These are phyloP conservation scores for Ctenochaetus hawaiiensis DNA, from an alignment of 2,797 vertebrate genomes.

Conservation along the genomic window DNA sequence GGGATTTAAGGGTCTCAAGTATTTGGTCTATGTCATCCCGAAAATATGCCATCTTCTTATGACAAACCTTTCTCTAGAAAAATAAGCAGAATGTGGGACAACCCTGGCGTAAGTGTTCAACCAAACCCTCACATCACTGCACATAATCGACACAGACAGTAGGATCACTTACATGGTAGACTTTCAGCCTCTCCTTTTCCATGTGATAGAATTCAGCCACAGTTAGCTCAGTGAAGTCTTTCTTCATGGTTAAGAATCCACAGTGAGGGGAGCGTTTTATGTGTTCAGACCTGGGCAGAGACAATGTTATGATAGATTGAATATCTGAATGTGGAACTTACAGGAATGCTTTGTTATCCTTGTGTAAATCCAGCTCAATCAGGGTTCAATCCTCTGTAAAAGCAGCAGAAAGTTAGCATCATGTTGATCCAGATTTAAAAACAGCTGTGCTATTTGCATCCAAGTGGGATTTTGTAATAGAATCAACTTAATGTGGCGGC, in stretches of 20 bases:
- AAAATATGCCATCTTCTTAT: slow-evolving; percentile 80
- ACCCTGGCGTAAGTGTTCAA: neutral
- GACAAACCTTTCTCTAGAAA: slow-evolving; percentile 77
- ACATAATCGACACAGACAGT: neutral
- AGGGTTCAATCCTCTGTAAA: neutral
- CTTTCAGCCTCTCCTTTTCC: slow-evolving; percentile 85
- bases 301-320: neutral
- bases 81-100: slow-evolving; percentile 10
- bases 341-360: neutral
- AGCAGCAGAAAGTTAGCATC: neutral
- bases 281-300: slow-evolving; percentile 82
- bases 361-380: neutral
- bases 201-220: slow-evolving; percentile 84
- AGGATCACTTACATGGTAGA: slow-evolving; percentile 82
- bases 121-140: neutral
- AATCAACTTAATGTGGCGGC: neutral
- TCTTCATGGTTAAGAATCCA: slow-evolving; percentile 84
- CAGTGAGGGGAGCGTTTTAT: slow-evolving; percentile 81
- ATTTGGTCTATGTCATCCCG: slow-evolving; percentile 75
- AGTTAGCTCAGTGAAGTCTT: slow-evolving; percentile 82
- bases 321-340: neutral
- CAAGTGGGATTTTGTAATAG: neutral
- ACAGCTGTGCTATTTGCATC: neutral
- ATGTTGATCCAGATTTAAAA: neutral
- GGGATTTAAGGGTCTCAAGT: slow-evolving; percentile 60